Conservation (phyloP, 2,888 invertebrate genomes). For the Drosophila antonietae region DNA sequence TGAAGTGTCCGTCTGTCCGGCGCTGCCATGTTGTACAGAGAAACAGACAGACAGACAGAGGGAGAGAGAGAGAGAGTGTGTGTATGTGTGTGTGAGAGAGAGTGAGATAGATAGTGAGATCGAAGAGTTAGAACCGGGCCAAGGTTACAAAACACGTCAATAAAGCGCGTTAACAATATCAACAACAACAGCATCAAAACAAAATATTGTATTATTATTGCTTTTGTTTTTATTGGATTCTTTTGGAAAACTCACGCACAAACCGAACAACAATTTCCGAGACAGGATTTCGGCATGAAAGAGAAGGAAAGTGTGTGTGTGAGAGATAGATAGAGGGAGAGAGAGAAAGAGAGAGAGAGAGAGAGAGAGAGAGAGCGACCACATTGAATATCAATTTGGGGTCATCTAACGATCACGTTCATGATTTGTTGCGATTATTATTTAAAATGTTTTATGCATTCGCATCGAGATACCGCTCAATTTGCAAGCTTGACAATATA, state of each 20-base stretch:
- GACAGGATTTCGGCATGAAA: slow-evolving; percentile 43
- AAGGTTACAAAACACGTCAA: slow-evolving; percentile 84
- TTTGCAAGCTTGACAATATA: slow-evolving; percentile 70
- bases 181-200: slow-evolving; percentile 33
- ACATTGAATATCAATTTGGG: slow-evolving; percentile 41
- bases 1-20: slow-evolving; percentile 31
- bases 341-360: neutral
- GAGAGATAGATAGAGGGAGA: neutral
- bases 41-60: no score
- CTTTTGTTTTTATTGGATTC: slow-evolving; percentile 26
- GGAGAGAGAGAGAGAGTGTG: neutral
- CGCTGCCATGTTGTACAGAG: slow-evolving; percentile 33
- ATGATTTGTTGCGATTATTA: slow-evolving; percentile 57
- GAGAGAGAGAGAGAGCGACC: neutral
- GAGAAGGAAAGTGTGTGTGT: neutral
- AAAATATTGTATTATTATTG: slow-evolving; percentile 34
- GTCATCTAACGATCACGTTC: slow-evolving; percentile 63
- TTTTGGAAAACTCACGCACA: slow-evolving; percentile 64
- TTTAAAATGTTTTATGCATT: slow-evolving; percentile 45
- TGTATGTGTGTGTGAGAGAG: neutral
- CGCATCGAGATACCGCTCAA: slow-evolving; percentile 51
- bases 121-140: slow-evolving; percentile 80
- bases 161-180: slow-evolving; percentile 68
- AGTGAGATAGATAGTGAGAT: slow-evolving; percentile 12
- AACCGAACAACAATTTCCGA: slow-evolving; percentile 42